Conservation (phyloP, 2,113 vertebrate species). For the Antechinus stuartii region DNA sequence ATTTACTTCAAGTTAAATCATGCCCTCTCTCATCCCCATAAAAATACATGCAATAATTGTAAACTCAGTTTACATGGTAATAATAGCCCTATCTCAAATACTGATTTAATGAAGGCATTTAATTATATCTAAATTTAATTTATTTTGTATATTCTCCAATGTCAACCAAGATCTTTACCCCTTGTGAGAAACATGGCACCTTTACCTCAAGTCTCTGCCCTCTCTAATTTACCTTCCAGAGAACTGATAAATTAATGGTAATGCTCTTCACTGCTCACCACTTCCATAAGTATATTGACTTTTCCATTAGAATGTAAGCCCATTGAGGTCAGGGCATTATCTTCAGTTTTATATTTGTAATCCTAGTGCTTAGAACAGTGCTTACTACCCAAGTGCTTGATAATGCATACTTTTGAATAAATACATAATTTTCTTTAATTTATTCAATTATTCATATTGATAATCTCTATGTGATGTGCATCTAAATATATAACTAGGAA, state of each 20-base stretch:
- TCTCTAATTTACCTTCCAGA: background rate
- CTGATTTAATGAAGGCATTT: background rate
- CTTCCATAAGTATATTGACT: background rate
- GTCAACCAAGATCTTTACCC: background rate
- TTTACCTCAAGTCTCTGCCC: background rate
- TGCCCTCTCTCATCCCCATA: background rate
- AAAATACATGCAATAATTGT: background rate
- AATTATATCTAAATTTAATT: background rate
- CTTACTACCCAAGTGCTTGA: background rate
- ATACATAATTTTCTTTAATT: background rate
- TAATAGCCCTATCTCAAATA: background rate
- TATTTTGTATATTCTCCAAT: background rate
- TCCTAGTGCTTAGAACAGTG: background rate
- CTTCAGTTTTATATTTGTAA: background rate
- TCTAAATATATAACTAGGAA: background rate
- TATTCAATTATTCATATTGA: background rate
- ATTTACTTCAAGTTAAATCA: background rate
- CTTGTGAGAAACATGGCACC: background rate
- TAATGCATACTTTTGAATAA: background rate
- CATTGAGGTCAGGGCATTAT: background rate
- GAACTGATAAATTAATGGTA: background rate
- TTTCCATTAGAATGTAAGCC: background rate
- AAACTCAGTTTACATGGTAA: background rate
- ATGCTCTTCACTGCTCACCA: background rate
- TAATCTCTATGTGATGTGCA: background rate